A percentile compares a stretch with the other conserved stretches of the same genome.
Conservation (phyloP, 2,888 invertebrate species). For the Lasioglossum malachurum region DNA sequence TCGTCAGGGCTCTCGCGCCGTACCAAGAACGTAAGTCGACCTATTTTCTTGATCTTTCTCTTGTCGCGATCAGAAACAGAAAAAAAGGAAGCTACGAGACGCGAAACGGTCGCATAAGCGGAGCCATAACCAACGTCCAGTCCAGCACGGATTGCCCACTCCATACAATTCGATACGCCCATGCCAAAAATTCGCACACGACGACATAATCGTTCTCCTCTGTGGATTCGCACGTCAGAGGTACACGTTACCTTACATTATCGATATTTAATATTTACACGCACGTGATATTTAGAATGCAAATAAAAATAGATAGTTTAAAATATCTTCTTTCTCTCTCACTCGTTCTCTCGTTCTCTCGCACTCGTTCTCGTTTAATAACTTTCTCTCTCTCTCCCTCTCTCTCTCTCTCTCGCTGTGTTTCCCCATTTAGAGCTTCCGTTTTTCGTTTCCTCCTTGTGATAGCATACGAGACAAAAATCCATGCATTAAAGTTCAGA, state of each 20-base stretch:
- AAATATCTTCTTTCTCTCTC: conserved; percentile 74
- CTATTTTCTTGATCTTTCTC: neutral
- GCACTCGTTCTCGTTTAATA: conserved; percentile 35
- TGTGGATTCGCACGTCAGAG: conserved; percentile 44
- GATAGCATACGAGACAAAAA: conserved; percentile 77
- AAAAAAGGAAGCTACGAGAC: conserved; percentile 43
- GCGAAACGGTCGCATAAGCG: conserved; percentile 36
- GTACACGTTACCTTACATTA: conserved; percentile 53
- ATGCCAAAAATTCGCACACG: conserved; percentile 52
- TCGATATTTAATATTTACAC: conserved; percentile 63
- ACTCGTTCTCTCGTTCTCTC: conserved; percentile 19
- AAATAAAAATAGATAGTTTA: conserved; percentile 82
- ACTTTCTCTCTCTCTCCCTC: neutral
- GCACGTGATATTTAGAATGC: conserved; percentile 75
- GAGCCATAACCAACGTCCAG: conserved; percentile 51
- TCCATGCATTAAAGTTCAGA: conserved; percentile 76
- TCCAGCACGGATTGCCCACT: conserved; percentile 42
- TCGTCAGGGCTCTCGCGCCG: neutral
- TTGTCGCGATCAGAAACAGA: conserved; percentile 33
- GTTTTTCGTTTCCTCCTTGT: conserved; percentile 27
- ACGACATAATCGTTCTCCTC: conserved; percentile 34
- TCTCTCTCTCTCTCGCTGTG: too few relatives aligned
- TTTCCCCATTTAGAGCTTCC: conserved; percentile 24
- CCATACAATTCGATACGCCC: conserved; percentile 62
- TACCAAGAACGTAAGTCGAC: neutral